These are phyloP conservation scores for Larimichthys polyactis DNA, from an alignment of 2,113 vertebrate species.

Conservation along the genomic window DNA sequence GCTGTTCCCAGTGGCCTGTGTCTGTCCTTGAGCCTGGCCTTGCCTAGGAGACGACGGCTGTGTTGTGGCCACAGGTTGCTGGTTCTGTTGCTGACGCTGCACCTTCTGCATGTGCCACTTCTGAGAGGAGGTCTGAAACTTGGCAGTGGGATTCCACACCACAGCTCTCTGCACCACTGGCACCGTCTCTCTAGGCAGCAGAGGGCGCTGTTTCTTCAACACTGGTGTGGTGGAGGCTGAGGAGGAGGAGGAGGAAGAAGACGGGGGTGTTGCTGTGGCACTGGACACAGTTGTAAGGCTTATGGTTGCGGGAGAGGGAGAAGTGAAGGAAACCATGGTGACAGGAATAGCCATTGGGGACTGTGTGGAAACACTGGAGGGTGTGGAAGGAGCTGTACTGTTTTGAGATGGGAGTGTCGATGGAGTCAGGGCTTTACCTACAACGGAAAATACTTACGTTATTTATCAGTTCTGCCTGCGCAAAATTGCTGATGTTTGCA, in stretches of 20 bases:
- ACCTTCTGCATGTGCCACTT: conserved; percentile 99
- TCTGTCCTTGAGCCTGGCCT: conserved; percentile 66
- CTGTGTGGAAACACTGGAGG: conserved; percentile 85
- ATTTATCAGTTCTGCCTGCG: neutral
- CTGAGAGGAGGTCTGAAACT: conserved; percentile 97
- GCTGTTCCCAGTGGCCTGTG: conserved; percentile 57
- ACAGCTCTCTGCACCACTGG: conserved; percentile 93
- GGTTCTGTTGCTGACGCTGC: conserved; percentile 92
- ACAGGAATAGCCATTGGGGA: conserved; percentile 85
- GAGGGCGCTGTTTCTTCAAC: conserved; percentile 96
- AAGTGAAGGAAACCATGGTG: conserved; percentile 81
- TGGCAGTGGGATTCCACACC: conserved; percentile 94
- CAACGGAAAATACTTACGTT: conserved; percentile 25
- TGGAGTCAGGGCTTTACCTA: conserved; percentile 87
- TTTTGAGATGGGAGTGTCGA: conserved; percentile 85
- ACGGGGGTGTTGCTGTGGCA: conserved; percentile 74
- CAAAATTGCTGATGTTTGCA: conserved; percentile 6
- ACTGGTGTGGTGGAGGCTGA: conserved; percentile 78
- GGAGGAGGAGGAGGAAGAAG: conserved; percentile 73
- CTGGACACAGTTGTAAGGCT: conserved; percentile 71
- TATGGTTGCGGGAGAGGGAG: conserved; percentile 81
- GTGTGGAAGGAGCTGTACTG: conserved; percentile 82
- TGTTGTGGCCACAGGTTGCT: conserved; percentile 57
- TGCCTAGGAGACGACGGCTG: conserved; percentile 83
- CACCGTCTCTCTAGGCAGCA: conserved; percentile 94